phyloP scores from a whole-genome alignment of 2,113 vertebrate genomes.

The Tychaedon coryphoeus region DNA sequence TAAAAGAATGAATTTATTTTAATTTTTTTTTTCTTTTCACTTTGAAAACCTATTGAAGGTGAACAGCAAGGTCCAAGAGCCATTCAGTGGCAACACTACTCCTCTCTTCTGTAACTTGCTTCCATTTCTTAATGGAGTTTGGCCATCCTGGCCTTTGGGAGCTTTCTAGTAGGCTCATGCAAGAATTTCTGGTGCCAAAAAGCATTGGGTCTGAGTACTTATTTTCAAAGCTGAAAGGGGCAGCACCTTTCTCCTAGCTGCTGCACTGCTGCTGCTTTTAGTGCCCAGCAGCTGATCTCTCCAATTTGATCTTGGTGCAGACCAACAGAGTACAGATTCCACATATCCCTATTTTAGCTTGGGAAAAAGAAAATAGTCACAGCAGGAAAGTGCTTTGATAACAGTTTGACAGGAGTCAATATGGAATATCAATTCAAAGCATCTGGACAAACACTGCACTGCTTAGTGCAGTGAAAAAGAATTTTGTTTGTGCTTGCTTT shows the following conservation, averaged over 20 bases:
- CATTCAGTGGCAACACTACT: not conserved
- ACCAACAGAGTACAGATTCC: not conserved
- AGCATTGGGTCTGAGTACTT: not conserved
- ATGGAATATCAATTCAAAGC: not conserved
- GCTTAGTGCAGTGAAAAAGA: not conserved
- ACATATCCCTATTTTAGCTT: not conserved
- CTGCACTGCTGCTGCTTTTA: not conserved
- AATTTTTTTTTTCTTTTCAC: not conserved
- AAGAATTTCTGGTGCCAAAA: not conserved
- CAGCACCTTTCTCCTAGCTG: not conserved
- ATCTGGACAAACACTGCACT: not conserved
- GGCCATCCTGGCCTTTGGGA: not conserved
- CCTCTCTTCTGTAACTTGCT: not conserved
- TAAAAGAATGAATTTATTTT: not conserved
- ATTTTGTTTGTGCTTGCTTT: not conserved
- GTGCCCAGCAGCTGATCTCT: not conserved
- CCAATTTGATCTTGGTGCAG: not conserved
- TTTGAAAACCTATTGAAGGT: not conserved
- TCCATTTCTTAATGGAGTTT: not conserved
- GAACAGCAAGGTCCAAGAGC: not conserved
- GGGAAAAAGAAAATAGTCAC: not conserved
- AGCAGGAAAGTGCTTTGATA: not conserved
- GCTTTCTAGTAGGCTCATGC: not conserved
- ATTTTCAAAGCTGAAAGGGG: not conserved
- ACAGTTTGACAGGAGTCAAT: not conserved